Evolutionary conservation across 1,140 invertebrate species (phyloP), one percentile per base, ranked within the genome.

Genomic region (Grapholita molesta): DNA sequence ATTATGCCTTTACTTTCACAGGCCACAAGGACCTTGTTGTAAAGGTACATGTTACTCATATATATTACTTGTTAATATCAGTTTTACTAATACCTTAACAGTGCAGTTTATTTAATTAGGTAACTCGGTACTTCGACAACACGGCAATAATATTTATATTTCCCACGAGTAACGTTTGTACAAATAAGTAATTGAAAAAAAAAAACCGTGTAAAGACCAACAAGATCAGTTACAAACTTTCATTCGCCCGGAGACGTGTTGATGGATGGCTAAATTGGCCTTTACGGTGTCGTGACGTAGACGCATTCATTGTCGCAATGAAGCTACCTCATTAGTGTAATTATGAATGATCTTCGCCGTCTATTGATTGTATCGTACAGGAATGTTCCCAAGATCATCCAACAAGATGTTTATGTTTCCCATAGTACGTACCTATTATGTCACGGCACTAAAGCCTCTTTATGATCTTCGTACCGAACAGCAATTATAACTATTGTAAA

Each of bases 1-100:
- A 70, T 80, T 81, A 78, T 79, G 75, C 80, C 79, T 72, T 76
- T 64, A 67, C 82, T 86, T 83, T 84, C 81, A 85, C 64, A 69
- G 73, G 73, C 82, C 74, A 80, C 68, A 79, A 82, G 77, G 76
- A 77, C 79, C 79, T 67, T 70, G 53, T 38, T 21, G n/a, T 23
- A 65, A 38, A 23, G 6, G 35, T 38, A 21, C n/a, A 12, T 38
- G n/a, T n/a, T n/a, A n/a, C n/a, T n/a, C n/a, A n/a, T n/a, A n/a
- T n/a, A n/a, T n/a, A n/a, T n/a, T n/a, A n/a, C n/a, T n/a, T n/a
- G n/a, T n/a, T n/a, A n/a, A n/a, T n/a, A n/a, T n/a, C n/a, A n/a
- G n/a, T n/a, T n/a, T n/a, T n/a, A n/a, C n/a, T n/a, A n/a, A n/a
- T n/a, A n/a, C n/a, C n/a, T n/a, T n/a, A n/a, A n/a, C n/a, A n/a